Evolutionary conservation across 2,888 invertebrate genomes (phyloP), one percentile per base, ranked within the genome.

Genomic region (Andrena hattorfiana): DNA sequence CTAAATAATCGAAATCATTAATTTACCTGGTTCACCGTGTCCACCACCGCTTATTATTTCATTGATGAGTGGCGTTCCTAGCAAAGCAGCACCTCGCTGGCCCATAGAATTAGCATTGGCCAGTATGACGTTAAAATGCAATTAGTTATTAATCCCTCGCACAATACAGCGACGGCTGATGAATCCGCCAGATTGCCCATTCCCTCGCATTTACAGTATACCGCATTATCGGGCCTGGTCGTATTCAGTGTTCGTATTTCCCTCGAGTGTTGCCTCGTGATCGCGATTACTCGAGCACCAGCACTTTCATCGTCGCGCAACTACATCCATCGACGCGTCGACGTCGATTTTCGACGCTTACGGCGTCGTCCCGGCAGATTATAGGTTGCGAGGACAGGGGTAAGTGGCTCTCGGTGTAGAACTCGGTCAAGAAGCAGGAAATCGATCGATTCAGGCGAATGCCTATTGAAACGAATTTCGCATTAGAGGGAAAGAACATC

Each of bases 171-270:
- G 74, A 79, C 77, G 84, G 72, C 83, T 76, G 89, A 91, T 89
- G 88, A 89, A 88, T 89, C 83, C 76, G 64, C 59, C 69, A 66
- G 77, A 74, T 35, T 68, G 69, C 63, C 77, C 76, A 71, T 80
- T 70, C 51, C 26, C 8, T 28, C 60, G 81, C 87, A 87, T 89
- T 90, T 87, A 85, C 35, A 16, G 86, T 87, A 86, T 85, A 84
- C 81, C 81, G 81, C 87, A 91, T 91, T 92, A 92, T 91, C 90
- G 88, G 89, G 85, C 87, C 85, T 78, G 86, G 83, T 83, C 79
- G 85, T 77, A 86, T 87, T 83, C 84, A 74, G 59, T 76, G 74
- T 77, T 60, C 86, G 88, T 91, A 91, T 91, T 92, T 91, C 91
- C 90, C 89, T 66, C 10, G 88, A 86, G 90, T 79, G 86, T 85